Evolutionary conservation across 2,888 invertebrate species (phyloP), one percentile per base, ranked within the genome.

Genomic region (Ischnura elegans): DNA sequence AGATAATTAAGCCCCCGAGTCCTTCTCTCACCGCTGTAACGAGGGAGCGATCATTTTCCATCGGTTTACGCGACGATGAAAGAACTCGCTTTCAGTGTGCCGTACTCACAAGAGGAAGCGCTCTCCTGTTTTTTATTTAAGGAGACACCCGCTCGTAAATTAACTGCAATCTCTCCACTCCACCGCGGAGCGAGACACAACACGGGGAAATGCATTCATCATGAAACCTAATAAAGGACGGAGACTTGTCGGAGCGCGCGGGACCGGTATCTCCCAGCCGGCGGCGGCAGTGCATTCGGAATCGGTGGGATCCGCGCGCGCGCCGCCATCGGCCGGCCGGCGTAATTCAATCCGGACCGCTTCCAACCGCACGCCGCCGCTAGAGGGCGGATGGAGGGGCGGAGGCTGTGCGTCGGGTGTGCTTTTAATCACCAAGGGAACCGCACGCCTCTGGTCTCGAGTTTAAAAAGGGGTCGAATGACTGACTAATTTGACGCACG

Each of bases 271-370:
- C 61, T 61, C 25, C 25, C 25, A 6, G 61, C 61, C 25, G 25
- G 0, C 66, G 66, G 76, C 25, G 76, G 76, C n/a, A n/a, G 76
- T 76, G 76, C 76, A 76, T 29, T 36, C 76, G 61, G n/a, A 76
- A 76, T 76, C 76, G 36, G 29, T 36, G 76, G 2, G 29, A 29
- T 76, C 29, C 76, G 36, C n/a, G 2, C 16, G 25, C 10, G 29
- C n/a, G 36, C 25, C 76, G 76, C 76, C n/a, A 2, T 16, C 36
- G 8, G 76, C 76, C 76, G 36, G 76, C 13, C 36, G 76, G 36
- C 76, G 76, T 76, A 76, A 76, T 76, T 76, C 76, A 76, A 76
- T 76, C 76, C 76, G 29, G 36, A 61, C 76, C 76, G 76, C 76
- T 36, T 8, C 25, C 36, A 36, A 36, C 13, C 16, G 16, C 51